A percentile compares a stretch with the other conserved stretches of the same genome.
These are phyloP conservation scores for Parnassius smintheus DNA, from an alignment of 2,888 invertebrate species.

Conservation along the genomic window DNA sequence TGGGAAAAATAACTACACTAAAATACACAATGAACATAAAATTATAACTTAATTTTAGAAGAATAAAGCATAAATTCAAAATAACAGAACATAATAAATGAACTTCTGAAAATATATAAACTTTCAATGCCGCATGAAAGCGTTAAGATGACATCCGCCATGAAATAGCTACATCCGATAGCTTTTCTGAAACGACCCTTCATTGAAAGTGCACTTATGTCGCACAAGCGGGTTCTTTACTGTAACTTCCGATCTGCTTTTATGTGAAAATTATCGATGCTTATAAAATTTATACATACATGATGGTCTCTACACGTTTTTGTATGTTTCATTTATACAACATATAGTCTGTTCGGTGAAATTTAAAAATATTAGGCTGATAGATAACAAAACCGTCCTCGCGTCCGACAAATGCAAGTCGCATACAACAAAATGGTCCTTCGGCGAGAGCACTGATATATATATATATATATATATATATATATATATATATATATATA, in stretches of 20 bases:
- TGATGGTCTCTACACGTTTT: too few relatives aligned
- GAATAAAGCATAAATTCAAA: background rate
- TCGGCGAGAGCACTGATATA: too few relatives aligned
- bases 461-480: too few relatives aligned
- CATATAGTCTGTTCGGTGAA: too few relatives aligned
- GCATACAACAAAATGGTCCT: too few relatives aligned
- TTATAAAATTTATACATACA: background rate
- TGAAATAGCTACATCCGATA: conserved; percentile 8
- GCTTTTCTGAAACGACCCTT: conserved; percentile 10
- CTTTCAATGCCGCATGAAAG: background rate
- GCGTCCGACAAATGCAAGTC: too few relatives aligned
- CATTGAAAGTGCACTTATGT: background rate
- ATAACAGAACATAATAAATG: background rate
- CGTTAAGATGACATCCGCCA: conserved; percentile 6
- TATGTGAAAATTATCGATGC: background rate
- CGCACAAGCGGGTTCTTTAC: background rate
- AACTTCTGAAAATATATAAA: conserved; percentile 1
- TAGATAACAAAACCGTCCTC: too few relatives aligned
- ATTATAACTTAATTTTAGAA: background rate
- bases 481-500: too few relatives aligned
- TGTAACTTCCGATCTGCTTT: background rate
- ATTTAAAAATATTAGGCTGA: too few relatives aligned
- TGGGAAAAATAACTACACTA: too few relatives aligned
- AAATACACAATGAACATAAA: too few relatives aligned
- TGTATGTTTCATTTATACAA: too few relatives aligned